Evolutionary conservation across 2,113 vertebrate species (phyloP).

Genomic region (Pelmatolapia mariae): DNA sequence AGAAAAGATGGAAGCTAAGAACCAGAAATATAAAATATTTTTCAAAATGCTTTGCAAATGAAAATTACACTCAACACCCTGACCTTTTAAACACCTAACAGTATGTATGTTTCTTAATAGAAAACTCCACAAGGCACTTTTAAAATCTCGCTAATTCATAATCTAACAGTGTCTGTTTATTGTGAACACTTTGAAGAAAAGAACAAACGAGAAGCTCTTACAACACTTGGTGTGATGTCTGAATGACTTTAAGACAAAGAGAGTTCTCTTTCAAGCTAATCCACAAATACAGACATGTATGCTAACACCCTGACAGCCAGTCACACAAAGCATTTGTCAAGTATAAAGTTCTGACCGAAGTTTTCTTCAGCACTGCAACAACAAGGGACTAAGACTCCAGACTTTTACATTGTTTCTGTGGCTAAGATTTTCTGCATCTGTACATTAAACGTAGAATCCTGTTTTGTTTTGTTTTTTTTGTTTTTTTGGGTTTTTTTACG

Average conservation of each 20-base stretch:
- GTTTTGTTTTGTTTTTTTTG: not conserved
- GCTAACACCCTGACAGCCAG: constrained; percentile 6
- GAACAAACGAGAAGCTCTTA: constrained; percentile 37
- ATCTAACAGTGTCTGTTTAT: not conserved
- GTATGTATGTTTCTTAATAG: not conserved
- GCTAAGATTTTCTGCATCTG: constrained; percentile 22
- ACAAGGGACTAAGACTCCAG: constrained; percentile 8
- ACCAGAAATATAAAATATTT: not conserved
- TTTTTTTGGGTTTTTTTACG: not conserved
- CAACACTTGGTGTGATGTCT: constrained; percentile 28
- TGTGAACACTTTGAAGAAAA: not conserved
- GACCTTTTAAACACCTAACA: not conserved
- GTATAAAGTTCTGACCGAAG: constrained; percentile 39
- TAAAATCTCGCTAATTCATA: not conserved
- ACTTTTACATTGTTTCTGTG: constrained; percentile 19
- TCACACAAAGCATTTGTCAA: constrained; percentile 38
- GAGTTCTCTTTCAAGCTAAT: not conserved
- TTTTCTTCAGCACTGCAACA: not conserved
- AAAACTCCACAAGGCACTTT: not conserved
- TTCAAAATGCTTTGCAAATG: not conserved
- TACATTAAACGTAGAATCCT: constrained; percentile 32
- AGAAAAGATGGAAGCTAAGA: not conserved
- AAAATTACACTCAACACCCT: not conserved
- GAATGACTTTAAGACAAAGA: constrained; percentile 39
- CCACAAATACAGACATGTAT: constrained; percentile 11